Base-by-base conservation (phyloP, 2,113 vertebrate genomes). In the Malurus elegans region DNA sequence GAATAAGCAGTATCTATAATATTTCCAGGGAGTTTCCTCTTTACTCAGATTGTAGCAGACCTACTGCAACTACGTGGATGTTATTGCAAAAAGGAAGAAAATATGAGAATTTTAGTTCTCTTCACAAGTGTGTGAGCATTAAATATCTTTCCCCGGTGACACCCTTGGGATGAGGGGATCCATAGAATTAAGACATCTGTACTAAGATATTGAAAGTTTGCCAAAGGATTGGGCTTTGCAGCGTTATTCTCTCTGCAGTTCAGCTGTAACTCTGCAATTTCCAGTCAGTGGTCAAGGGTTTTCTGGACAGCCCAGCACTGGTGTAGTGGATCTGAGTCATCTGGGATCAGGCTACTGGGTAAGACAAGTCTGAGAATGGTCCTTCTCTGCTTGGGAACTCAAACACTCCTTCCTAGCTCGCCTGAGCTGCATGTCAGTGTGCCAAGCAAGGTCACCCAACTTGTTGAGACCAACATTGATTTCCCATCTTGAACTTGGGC, bases 331-430 rank as follows among this genome's bases (percentile, higher is more conserved):
- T 6, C 8, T 73, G 14, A 3, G 16, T 81, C 15, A 24, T 29
- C 28, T 73, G 54, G 28, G 21, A 54, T 54, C 14, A 34, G 60
- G 13, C 18, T 79, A 21, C n/a, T 57, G 40, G 45, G 51, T 66
- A 51, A 74, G 9, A 60, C 10, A 2, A 8, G 14, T 1, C 9
- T 51, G 19, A 70, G 29, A 70, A 36, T 6, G 6, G 7, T 40
- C 23, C 8, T 10, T 20, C 8, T 42, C 61, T 65, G 7, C 21
- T 79, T 0, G 0, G 32, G 32, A 61, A 16, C 19, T 25, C 20
- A 17, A 47, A 34, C 4, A 8, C 7, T n/a, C 19, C 23, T 31
- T 47, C 16, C 26, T 34, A 21, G 18, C 31, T 36, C 80, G 7
- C 12, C 38, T 66, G 18, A 83, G 14, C n/a, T 76, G n/a, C 18